Percentiles rank a stretch among this genome's conserved stretches.
Evolutionary conservation across 2,113 vertebrate genomes (phyloP).

Genomic region (Chlorodrepanis virens): DNA sequence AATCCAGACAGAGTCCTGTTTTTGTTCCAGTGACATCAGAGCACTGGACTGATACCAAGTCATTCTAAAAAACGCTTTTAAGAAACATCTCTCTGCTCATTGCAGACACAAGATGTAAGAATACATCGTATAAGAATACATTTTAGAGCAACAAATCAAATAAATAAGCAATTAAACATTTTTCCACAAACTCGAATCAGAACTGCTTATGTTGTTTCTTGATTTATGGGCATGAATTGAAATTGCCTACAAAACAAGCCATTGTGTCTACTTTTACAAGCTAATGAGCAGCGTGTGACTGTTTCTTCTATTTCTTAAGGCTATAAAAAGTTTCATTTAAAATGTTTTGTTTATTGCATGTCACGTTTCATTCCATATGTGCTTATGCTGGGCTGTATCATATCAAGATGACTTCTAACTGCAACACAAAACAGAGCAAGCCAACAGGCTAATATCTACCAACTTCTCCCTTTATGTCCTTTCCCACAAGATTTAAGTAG

Average conservation of each 20-base stretch:
- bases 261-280: constrained; percentile 36
- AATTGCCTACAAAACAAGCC: constrained; percentile 35
- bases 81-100: not conserved
- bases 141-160: not conserved
- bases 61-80: not conserved
- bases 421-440: not conserved
- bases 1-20: constrained; percentile 31
- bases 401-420: constrained; percentile 2
- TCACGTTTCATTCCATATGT: constrained; percentile 41
- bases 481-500: not conserved
- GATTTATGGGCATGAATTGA: constrained; percentile 15
- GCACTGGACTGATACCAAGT: not conserved
- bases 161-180: constrained; percentile 9
- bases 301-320: constrained; percentile 19
- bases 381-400: not conserved
- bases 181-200: constrained; percentile 13
- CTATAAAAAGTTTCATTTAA: constrained; percentile 40
- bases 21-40: constrained; percentile 59
- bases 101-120: not conserved
- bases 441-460: not conserved
- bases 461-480: not conserved
- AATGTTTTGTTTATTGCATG: constrained; percentile 37
- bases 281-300: constrained; percentile 16
- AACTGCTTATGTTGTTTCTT: not conserved
- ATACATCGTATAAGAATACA: not conserved